These are phyloP conservation scores for Halocynthia aurantium DNA, from an alignment of 23 tunicate species.

Conservation along the genomic window DNA sequence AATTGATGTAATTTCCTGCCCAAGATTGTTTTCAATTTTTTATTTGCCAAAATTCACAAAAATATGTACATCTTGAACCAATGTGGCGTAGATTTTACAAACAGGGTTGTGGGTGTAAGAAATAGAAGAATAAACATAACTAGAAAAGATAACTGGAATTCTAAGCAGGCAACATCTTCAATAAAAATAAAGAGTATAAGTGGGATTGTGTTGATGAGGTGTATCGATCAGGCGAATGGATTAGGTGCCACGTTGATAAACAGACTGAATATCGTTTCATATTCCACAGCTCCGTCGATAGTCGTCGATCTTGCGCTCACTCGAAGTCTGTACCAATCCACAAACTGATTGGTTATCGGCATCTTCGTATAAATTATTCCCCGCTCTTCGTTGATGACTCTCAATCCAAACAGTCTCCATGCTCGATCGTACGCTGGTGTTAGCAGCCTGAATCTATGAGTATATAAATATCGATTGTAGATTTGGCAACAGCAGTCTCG, in stretches of 20 bases:
- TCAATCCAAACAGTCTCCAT: slow-evolving; percentile 13
- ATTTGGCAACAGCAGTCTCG: no score
- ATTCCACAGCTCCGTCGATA: slow-evolving; percentile 3
- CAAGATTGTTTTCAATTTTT: no score
- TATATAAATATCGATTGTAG: no score
- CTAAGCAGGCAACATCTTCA: neutral
- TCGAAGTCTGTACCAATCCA: slow-evolving; percentile 23
- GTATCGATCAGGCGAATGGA: slow-evolving; percentile 2
- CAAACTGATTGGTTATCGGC: neutral
- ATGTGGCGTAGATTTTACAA: no score
- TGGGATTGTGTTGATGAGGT: neutral
- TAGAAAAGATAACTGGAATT: no score
- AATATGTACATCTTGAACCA: no score
- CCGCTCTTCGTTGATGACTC: slow-evolving; percentile 12
- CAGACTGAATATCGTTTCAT: slow-evolving; percentile 23
- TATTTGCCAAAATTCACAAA: no score
- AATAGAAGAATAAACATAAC: no score
- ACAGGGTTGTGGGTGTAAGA: no score
- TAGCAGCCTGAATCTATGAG: slow-evolving; percentile 11
- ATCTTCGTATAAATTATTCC: slow-evolving; percentile 21
- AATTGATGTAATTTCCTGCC: no score
- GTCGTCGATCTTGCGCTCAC: slow-evolving; percentile 8
- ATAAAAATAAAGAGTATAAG: no score
- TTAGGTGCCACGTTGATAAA: slow-evolving; percentile 30
- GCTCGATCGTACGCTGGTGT: slow-evolving; percentile 8